Evolutionary conservation across 2,113 vertebrate genomes (phyloP), one percentile per base, ranked within the genome.

Genomic region (Dasyprocta punctata): DNA sequence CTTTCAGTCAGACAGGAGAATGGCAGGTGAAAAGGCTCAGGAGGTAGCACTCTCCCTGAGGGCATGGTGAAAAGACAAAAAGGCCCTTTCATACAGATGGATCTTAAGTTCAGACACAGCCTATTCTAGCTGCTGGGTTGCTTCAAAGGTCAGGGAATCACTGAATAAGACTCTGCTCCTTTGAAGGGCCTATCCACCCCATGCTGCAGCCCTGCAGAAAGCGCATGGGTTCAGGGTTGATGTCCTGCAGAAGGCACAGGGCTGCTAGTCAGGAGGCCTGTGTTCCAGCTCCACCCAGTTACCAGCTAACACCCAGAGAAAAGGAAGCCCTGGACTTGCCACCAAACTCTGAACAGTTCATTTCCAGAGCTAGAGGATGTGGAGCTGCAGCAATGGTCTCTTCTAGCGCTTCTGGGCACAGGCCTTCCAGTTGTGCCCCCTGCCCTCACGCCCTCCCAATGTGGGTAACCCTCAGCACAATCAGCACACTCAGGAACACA

Each of bases 361-460:
- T 33, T 56, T 69, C 44, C 67, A 20, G 41, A 38, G 33, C 41
- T 41, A 14, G 49, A 11, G 60, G 11, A 58, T 30, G 22, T 49
- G 2, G 0, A 63, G 36, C 38, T 52, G 11, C 30, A 44, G 13
- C 0, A 83, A 19, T 22, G 36, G 33, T 17, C 41, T 44, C 44
- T 85, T 71, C 19, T 24, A 54, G 82, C 14, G 52, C 26, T 83
- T 69, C 86, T 16, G 36, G 38, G 38, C 16, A 22, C 38, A 58
- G 7, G 16, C 30, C 10, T 77, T 52, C 87, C 13, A 6, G 61
- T 4, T 63, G 73, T 69, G 36, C 67, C 41, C 73, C 73, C 17
- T 1, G 3, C 54, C 54, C 4, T 26, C 28, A 44, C 1, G 12
- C 19, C 71, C 65, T 38, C 36, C n/a, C 17, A 3, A 10, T 1